Evolutionary conservation across 2,888 invertebrate genomes (phyloP), one percentile per base, ranked within the genome.

Genomic region (Ochropleura plecta): DNA sequence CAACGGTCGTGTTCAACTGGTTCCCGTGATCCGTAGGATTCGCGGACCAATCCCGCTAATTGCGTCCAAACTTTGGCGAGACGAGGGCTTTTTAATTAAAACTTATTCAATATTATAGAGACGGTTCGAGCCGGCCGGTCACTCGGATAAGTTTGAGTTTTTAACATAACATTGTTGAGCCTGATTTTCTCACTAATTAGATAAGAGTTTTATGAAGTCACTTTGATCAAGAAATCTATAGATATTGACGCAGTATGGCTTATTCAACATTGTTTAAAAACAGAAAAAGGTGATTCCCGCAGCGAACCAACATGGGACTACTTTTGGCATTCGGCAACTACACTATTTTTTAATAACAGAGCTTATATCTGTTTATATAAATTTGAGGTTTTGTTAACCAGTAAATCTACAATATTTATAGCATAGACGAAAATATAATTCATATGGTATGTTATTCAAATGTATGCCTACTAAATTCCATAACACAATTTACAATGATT

Each of bases 21-120:
- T 80, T 72, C 77, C 70, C 81, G 76, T 85, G 84, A 88, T 86
- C 86, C 81, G 83, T 78, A 71, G 88, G 88, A 88, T 90, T 86
- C 86, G 85, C 81, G 84, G 89, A 78, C 89, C 92, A 92, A 93
- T 93, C 90, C 91, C 79, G 90, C 92, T 95, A 94, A 95, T 94
- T 94, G 92, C 90, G 92, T 92, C 89, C 89, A 81, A 94, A 95
- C 90, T 95, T 93, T 72, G 83, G 71, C 85, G 88, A 85, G 85
- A 89, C 86, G 89, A 91, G 90, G 92, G 92, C 91, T 93, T 95
- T 95, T 95, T 95, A 95, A 95, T 95, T 95, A 95, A 95, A 95
- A 95, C 94, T 95, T 95, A 93, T 94, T 94, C 92, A 94, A 95
- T 95, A 94, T 93, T 94, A 94, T 91, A 92, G 89, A 92, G 89